Evolutionary conservation across 2,113 vertebrate species (phyloP), one percentile per base, ranked within the genome.

Genomic region (Pygoscelis antarcticus): DNA sequence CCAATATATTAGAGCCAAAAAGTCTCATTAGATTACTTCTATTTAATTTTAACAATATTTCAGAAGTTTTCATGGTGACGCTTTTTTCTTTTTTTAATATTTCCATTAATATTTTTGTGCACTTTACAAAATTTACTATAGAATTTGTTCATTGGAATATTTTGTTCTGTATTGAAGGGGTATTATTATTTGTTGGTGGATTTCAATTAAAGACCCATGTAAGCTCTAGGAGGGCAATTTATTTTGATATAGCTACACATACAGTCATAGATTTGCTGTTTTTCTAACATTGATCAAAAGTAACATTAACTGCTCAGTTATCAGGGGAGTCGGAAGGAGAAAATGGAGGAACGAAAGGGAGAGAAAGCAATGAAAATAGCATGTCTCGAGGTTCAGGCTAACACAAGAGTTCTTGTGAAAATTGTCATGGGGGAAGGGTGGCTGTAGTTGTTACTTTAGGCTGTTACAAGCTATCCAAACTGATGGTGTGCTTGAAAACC

Each of bases 121-220:
- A 98, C 98, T 98, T 98, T 98, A 98, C 77, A 94, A 93, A 94
- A 88, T 61, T 91, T 88, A 71, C 66, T 94, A 38, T 76, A 69
- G 52, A 80, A 78, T 72, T 83, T 87, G 54, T 93, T 92, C 25
- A 60, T 83, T 93, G 36, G 68, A 77, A 69, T 93, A 47, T 90
- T 94, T 97, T 83, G 15, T 89, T 95, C 65, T 89, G n/a, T 82
- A 64, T 26, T 55, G 40, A 94, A 89, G 49, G n/a, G 6, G 3
- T 94, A 17, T 83, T 79, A 44, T 87, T 95, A 30, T 42, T 42
- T 42, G 42, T 42, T 82, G 66, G 21, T 95, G 89, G 89, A 80
- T 95, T 97, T 96, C 61, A 85, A 12, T 95, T 93, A 90, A 94
- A 93, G n/a, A 93, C 60, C 20, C 29, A 15, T 30, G 58, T 96